Conservation (phyloP, 2,113 vertebrate species). For the Perca flavescens region DNA sequence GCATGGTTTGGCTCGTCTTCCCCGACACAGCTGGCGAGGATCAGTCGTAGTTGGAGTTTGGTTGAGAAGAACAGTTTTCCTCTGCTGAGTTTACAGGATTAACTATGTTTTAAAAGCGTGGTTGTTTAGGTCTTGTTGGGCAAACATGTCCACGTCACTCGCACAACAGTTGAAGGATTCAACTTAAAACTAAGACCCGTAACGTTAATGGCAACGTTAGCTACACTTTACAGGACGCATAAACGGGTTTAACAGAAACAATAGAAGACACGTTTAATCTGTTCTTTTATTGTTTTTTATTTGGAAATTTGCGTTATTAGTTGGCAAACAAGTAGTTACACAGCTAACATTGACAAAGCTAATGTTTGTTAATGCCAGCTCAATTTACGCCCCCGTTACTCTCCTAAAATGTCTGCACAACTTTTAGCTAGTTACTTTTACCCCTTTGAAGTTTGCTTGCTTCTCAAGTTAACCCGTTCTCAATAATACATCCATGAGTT, state of each 20-base stretch:
- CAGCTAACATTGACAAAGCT: background rate
- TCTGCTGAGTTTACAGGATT: background rate
- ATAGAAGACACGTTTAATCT: fast-evolving
- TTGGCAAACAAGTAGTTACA: background rate
- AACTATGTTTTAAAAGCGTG: background rate
- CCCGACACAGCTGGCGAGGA: constrained; percentile 46
- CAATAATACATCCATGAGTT: no score
- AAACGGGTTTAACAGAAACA: background rate
- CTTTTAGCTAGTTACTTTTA: background rate
- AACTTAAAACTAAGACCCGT: background rate
- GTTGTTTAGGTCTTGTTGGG: background rate
- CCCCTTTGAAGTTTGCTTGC: background rate
- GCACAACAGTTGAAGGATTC: background rate
- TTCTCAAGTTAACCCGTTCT: no score
- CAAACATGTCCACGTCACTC: background rate
- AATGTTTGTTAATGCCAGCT: background rate
- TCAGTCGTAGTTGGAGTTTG: background rate
- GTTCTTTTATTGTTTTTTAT: background rate
- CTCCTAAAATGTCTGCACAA: background rate
- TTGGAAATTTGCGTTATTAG: background rate
- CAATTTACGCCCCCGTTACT: background rate
- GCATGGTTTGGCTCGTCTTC: background rate
- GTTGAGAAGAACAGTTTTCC: background rate
- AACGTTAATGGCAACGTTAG: background rate
- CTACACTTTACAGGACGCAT: background rate